Conservation (phyloP, 2,113 vertebrate species). For the Podiceps cristatus region DNA sequence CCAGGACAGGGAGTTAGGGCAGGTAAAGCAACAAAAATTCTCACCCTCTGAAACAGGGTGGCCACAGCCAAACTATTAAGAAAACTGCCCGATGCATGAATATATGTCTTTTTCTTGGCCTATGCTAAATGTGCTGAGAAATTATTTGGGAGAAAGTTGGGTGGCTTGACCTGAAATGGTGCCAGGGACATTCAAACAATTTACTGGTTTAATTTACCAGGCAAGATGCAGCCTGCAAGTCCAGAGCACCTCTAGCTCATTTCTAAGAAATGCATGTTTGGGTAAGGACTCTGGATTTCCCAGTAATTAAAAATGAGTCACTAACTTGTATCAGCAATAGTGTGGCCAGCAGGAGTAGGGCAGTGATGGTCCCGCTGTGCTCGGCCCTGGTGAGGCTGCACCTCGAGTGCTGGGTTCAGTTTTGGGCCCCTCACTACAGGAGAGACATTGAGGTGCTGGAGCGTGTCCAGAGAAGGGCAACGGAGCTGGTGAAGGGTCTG, state of each 20-base stretch:
- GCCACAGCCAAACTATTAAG: not conserved
- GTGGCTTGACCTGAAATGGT: not conserved
- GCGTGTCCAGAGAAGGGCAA: too few species aligned
- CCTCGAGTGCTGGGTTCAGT: too few species aligned
- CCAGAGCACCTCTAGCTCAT: not conserved
- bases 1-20: not conserved
- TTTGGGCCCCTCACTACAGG: too few species aligned
- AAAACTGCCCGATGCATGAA: not conserved
- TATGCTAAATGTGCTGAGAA: not conserved
- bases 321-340: not conserved
- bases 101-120: not conserved
- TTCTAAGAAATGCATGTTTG: conserved; percentile 21
- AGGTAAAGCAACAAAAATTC: not conserved
- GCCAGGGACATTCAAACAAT: not conserved
- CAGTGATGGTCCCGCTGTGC: too few species aligned
- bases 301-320: conserved; percentile 43
- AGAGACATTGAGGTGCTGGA: too few species aligned
- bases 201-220: not conserved
- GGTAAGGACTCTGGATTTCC: not conserved
- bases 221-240: not conserved
- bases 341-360: too few species aligned
- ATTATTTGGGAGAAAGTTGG: not conserved
- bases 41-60: not conserved
- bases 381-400: too few species aligned
- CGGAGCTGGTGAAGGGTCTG: too few species aligned